Evolutionary conservation across 2,113 vertebrate genomes (phyloP).

Genomic region (Heterochromis multidens): DNA sequence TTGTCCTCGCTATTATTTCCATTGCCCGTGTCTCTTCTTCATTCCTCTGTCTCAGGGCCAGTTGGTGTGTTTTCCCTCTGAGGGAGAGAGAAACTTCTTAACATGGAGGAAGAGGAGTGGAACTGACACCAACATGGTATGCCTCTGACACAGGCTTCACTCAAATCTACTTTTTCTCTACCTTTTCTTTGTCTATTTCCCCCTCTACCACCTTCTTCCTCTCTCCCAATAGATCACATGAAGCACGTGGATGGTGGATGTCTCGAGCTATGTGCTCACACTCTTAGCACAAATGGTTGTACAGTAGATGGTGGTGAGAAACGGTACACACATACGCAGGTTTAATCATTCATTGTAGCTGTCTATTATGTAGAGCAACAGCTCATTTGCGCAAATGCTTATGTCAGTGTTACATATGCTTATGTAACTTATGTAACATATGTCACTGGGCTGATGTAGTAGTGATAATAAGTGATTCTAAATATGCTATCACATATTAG

Average conservation of each 20-base stretch:
- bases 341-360: conserved; percentile 1
- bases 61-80: conserved; percentile 24
- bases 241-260: conserved; percentile 24
- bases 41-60: conserved; percentile 20
- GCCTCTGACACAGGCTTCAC: conserved; percentile 56
- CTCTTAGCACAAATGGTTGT: conserved; percentile 26
- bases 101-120: conserved; percentile 65
- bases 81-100: conserved; percentile 50
- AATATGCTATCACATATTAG: background rate
- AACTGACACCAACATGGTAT: conserved; percentile 61
- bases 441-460: background rate
- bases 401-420: background rate
- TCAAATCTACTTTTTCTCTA: conserved; percentile 25
- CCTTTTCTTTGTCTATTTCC: conserved; percentile 1
- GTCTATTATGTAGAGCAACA: conserved; percentile 3
- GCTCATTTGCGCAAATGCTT: background rate
- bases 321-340: background rate
- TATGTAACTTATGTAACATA: background rate
- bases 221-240: conserved; percentile 19
- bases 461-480: background rate
- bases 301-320: background rate
- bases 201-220: background rate
- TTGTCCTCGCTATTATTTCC: conserved; percentile 23
- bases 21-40: background rate
- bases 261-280: background rate